Conservation (phyloP, 2,113 vertebrate species). For the Paedocypris sp. region DNA sequence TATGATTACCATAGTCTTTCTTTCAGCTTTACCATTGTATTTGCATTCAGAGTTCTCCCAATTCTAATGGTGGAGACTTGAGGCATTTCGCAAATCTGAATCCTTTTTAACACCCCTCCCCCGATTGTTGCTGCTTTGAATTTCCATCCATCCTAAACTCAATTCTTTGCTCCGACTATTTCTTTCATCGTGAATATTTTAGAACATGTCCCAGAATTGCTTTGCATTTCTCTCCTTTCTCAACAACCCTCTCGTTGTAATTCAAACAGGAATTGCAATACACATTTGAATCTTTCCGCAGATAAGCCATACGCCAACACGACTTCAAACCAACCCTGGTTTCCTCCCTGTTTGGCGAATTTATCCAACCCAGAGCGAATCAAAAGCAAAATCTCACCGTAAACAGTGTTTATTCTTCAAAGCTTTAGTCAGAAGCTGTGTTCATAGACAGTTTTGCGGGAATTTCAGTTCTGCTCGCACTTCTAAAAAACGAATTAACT, state of each 20-base stretch:
- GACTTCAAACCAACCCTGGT: not conserved
- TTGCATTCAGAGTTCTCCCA: no score
- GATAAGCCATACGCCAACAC: not conserved
- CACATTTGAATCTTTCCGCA: not conserved
- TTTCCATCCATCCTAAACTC: not conserved
- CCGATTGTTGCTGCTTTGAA: not conserved
- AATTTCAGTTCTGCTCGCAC: not conserved
- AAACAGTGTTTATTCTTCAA: constrained; percentile 16
- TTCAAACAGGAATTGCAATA: not conserved
- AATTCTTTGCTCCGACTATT: no score
- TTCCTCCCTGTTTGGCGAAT: not conserved
- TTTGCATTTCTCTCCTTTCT: not conserved
- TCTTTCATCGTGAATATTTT: no score
- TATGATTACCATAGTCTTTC: constrained; percentile 6
- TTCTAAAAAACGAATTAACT: constrained; percentile 1
- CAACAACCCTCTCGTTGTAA: not conserved
- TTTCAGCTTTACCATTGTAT: not conserved
- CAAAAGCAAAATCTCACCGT: not conserved
- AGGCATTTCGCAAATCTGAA: no score
- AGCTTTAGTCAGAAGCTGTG: not conserved
- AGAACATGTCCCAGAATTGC: not conserved
- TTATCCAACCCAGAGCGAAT: constrained; percentile 3
- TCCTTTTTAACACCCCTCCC: no score
- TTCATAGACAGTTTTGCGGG: not conserved
- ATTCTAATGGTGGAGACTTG: no score